Percentiles rank a stretch among this genome's conserved stretches.
These are phyloP conservation scores for Steinernema scapterisci DNA, from an alignment of 2,888 invertebrate species.

Conservation along the genomic window DNA sequence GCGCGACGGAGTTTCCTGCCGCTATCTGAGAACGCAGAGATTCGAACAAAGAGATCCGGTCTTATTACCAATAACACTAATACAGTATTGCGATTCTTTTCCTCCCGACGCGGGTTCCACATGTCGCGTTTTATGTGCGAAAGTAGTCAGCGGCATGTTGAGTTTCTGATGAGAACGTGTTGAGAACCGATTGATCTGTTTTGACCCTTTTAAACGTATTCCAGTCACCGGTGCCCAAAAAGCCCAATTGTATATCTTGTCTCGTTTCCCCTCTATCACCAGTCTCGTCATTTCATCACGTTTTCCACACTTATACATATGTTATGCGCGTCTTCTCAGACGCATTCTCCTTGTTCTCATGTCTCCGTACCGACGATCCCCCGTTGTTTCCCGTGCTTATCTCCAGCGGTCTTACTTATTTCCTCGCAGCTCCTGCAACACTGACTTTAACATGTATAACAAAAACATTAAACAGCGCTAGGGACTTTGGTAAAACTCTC, in stretches of 20 bases:
- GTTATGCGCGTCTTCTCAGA: not conserved
- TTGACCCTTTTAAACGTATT: not conserved
- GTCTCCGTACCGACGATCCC: not conserved
- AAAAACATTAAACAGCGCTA: not conserved
- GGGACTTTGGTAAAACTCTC: not conserved
- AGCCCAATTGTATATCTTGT: not conserved
- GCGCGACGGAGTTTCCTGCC: slow-evolving; percentile 29
- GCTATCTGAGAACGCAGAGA: not conserved
- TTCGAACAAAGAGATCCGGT: not conserved
- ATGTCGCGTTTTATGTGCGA: not conserved
- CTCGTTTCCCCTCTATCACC: not conserved
- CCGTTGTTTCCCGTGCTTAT: not conserved
- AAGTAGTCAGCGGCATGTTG: not conserved
- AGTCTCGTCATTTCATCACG: slow-evolving; percentile 13
- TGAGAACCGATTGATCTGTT: not conserved
- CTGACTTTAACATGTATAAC: not conserved
- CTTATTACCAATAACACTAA: too few species aligned
- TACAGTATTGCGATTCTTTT: slow-evolving; percentile 6
- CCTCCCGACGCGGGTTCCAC: slow-evolving; percentile 14
- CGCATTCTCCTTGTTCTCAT: not conserved
- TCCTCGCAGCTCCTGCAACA: not conserved
- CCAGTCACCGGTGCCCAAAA: not conserved
- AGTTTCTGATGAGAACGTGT: slow-evolving; percentile 1
- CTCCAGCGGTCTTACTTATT: too few species aligned
- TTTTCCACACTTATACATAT: not conserved